These are phyloP conservation scores for Pelagia noctiluca DNA, from an alignment of 30 jellyfish, hydroid and myxozoan genomes.

Conservation along the genomic window DNA sequence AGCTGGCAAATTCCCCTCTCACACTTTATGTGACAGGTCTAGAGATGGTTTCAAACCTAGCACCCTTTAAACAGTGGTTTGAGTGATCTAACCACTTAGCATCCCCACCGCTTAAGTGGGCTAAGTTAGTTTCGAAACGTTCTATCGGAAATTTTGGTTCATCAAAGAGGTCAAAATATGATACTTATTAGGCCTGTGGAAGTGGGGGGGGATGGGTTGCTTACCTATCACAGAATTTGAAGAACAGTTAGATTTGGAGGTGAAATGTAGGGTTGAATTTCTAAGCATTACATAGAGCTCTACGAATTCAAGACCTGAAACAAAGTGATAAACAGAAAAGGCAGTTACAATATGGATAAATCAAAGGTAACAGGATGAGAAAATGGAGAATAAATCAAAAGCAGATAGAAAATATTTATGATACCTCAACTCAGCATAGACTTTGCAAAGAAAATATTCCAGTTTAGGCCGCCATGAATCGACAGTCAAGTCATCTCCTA, in stretches of 20 bases:
- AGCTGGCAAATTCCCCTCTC: too few relatives aligned
- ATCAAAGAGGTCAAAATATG: too few relatives aligned
- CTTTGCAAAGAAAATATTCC: slow-evolving; percentile 84
- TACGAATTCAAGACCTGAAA: not conserved
- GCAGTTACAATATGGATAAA: not conserved
- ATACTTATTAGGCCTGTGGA: too few relatives aligned
- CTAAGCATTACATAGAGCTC: not conserved
- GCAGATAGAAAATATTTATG: not conserved
- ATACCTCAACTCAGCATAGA: slow-evolving; percentile 96
- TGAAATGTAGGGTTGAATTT: not conserved
- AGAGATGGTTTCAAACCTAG: too few relatives aligned
- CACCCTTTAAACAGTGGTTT: too few relatives aligned
- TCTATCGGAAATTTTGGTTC: too few relatives aligned
- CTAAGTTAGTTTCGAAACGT: too few relatives aligned
- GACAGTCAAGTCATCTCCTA: slow-evolving; percentile 50
- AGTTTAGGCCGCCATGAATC: slow-evolving; percentile 94
- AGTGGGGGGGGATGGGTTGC: too few relatives aligned
- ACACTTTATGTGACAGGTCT: too few relatives aligned
- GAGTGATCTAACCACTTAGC: too few relatives aligned
- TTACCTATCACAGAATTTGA: too few relatives aligned
- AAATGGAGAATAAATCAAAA: not conserved
- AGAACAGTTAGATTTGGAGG: not conserved
- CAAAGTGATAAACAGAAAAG: not conserved
- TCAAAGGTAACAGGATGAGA: not conserved
- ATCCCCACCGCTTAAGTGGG: too few relatives aligned